Evolutionary conservation across 2,888 invertebrate genomes (phyloP).

Genomic region (Plagiodera versicolora): DNA sequence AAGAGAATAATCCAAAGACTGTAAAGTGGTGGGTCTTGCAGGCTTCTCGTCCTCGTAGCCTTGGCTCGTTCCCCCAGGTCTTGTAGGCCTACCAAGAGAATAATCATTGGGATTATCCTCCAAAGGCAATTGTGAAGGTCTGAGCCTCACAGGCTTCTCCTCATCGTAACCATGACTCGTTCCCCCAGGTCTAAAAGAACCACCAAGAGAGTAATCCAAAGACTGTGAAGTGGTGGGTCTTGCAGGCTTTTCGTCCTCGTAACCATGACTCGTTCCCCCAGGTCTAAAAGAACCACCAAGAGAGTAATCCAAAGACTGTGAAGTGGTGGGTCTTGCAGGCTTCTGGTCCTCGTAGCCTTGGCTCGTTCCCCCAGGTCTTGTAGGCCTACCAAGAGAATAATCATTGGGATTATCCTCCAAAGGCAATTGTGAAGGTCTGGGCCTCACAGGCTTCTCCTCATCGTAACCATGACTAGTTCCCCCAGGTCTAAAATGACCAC

Average conservation of each 20-base stretch:
- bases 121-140: not conserved
- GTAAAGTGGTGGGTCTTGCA: not conserved
- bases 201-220: too few relatives aligned
- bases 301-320: not conserved
- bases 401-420: not conserved
- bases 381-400: not conserved
- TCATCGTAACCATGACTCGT: not conserved
- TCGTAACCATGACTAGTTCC: too few relatives aligned
- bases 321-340: not conserved
- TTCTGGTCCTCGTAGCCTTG: conserved; percentile 5
- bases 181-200: not conserved
- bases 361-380: conserved; percentile 6
- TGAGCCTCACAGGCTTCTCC: conserved; percentile 1
- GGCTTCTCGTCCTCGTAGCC: not conserved
- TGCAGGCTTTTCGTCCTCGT: not conserved
- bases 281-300: not conserved
- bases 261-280: not conserved
- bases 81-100: not conserved
- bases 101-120: not conserved
- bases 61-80: conserved; percentile 1
- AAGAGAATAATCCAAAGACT: too few relatives aligned
- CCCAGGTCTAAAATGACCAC: not conserved
- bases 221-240: not conserved
- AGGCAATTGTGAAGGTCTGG: not conserved
- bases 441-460: conserved; percentile 1